Evolutionary conservation across 2,888 invertebrate genomes (phyloP), one percentile per base, ranked within the genome.

Genomic region (Hanleya hanleyi): DNA sequence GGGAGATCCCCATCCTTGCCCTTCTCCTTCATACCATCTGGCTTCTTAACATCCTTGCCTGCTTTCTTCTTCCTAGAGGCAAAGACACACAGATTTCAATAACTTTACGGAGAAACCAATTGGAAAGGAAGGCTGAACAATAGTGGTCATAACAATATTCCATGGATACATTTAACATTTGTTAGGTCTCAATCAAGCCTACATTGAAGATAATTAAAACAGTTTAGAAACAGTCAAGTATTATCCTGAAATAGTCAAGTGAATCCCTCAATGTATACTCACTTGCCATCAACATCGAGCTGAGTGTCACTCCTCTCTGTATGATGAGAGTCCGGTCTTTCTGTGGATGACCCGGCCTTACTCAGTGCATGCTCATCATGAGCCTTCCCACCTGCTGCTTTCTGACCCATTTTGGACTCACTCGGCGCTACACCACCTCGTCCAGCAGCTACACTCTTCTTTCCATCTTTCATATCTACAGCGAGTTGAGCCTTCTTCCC

Each of bases 251-350:
- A n/a, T n/a, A n/a, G n/a, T n/a, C n/a, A n/a, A n/a, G n/a, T n/a
- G n/a, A n/a, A n/a, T n/a, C n/a, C n/a, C n/a, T n/a, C n/a, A n/a
- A n/a, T n/a, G n/a, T 3, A 4, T 37, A 80, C 78, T 75, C 74
- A 83, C 83, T 82, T 83, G 41, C 78, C 82, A 35, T 79, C 57
- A 7, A 15, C 80, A 47, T 84, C 85, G 0, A 73, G 26, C 3
- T 66, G 71, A n/a, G 73, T 75, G 70, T 87, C 87, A 78, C 86
- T 87, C 72, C 85, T 87, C 72, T 88, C 88, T 5, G 89, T 89
- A 62, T 81, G 81, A 77, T 88, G 88, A n/a, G 89, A 89, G 70
- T 89, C 89, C 5, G 89, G 89, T 29, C 89, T 76, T 61, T 90
- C 89, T 12, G 81, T 84, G 67, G 75, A 76, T 26, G 85, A 84